Evolutionary conservation across 2,797 vertebrate species (phyloP).

Genomic region (Coilia nasus): DNA sequence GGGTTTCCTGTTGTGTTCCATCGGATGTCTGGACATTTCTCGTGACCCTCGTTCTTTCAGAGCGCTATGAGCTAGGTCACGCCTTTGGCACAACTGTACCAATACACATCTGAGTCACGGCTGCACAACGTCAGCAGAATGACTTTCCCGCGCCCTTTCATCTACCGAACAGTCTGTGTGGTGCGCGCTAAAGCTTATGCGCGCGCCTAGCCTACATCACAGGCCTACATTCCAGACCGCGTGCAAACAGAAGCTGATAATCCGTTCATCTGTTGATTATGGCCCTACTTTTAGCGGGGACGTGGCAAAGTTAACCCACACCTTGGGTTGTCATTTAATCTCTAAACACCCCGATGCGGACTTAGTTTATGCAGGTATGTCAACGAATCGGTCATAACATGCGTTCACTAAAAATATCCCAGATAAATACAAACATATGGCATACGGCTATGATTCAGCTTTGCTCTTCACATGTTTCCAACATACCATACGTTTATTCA

Average conservation of each 20-base stretch:
- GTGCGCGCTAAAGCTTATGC: background rate
- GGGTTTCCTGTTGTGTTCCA: too few species aligned
- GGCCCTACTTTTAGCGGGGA: background rate
- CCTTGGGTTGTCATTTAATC: background rate
- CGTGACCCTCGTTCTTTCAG: background rate
- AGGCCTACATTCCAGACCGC: background rate
- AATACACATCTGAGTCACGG: background rate
- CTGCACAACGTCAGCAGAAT: background rate
- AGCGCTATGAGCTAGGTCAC: background rate
- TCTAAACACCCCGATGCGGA: background rate
- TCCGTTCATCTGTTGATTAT: conserved; percentile 4
- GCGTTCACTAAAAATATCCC: too few species aligned
- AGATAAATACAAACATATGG: too few species aligned
- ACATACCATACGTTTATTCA: too few species aligned
- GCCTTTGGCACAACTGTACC: background rate
- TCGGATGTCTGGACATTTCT: background rate
- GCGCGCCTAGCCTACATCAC: background rate
- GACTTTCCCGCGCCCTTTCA: background rate
- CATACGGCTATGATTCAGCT: too few species aligned
- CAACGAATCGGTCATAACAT: too few species aligned
- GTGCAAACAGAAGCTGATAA: background rate
- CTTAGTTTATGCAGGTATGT: background rate
- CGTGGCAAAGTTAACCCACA: background rate
- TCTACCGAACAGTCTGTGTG: background rate
- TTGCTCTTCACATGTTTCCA: too few species aligned